Evolutionary conservation across 2,113 vertebrate genomes (phyloP), one percentile per base, ranked within the genome.

Genomic region (Thermophis baileyi): DNA sequence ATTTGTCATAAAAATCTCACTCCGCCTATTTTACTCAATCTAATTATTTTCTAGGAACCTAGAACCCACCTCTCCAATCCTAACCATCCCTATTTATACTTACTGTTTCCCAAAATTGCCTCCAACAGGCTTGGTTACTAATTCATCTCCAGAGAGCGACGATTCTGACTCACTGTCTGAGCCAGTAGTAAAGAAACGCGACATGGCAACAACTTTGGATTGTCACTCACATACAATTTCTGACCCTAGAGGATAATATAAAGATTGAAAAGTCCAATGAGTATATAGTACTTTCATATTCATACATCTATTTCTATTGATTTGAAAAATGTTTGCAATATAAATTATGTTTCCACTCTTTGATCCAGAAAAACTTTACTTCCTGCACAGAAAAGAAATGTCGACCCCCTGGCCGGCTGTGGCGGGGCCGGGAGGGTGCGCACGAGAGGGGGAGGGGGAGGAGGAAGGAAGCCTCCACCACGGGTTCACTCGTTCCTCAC

Each of bases 161-260:
- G 98, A 98, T 96, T 99, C 98, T 40, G 98, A 98, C 98, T 99
- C 98, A 5, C 98, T 99, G 98, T 99, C 99, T 89, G 98, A 98
- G 88, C 98, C 98, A 81, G 98, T 99, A 91, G 98, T 98, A 89
- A 99, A 99, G 92, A 99, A 99, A 90, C 99, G 98, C 54, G 99
- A 99, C 99, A 99, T 99, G 94, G 90, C 91, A 91, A 92, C 50
- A 40, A 46, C n/a, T 93, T n/a, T 50, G 27, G 94, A 92, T 85
- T 60, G 87, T 87, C 92, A 92, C 91, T 81, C 40, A 93, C 91
- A n/a, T 12, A 9, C 51, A 22, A 44, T 14, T 69, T 47, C 46
- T 24, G 25, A 51, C 4, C 57, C 89, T 91, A 50, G 85, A 30
- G 53, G 35, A 3, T 11, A 50, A 49, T 2, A 40, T 1, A 8